Conservation (phyloP, 2,797 vertebrate genomes). For the Bovichtus variegatus region DNA sequence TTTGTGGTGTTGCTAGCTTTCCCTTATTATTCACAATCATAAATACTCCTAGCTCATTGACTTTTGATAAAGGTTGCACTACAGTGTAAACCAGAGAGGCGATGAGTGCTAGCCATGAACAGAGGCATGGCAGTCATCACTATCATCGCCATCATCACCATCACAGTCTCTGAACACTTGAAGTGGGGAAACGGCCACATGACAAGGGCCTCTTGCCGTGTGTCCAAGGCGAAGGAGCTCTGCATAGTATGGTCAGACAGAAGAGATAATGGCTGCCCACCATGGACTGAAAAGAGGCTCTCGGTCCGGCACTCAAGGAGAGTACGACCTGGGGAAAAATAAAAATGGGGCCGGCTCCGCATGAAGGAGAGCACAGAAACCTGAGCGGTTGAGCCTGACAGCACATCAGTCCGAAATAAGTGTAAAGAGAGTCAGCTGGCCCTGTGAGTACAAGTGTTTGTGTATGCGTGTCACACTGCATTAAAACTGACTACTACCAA, state of each 20-base stretch:
- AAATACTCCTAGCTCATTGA: conserved; percentile 74
- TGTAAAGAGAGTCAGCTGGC: conserved; percentile 67
- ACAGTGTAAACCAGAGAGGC: conserved; percentile 77
- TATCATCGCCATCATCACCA: conserved; percentile 20
- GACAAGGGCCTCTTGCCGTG: conserved; percentile 39
- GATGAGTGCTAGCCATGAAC: conserved; percentile 40
- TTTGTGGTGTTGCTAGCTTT: conserved; percentile 80
- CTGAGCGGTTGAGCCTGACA: conserved; percentile 70
- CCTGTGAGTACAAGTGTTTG: conserved; percentile 47
- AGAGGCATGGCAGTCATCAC: conserved; percentile 30
- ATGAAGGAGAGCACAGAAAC: conserved; percentile 67
- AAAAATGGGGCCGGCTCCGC: conserved; percentile 22
- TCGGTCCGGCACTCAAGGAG: conserved; percentile 53
- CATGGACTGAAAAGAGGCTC: conserved; percentile 50
- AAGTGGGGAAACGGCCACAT: conserved; percentile 56
- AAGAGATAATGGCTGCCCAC: conserved; percentile 45
- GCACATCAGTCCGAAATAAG: conserved; percentile 65
- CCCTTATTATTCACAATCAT: conserved; percentile 82
- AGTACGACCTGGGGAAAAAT: conserved; percentile 33
- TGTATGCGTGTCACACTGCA: conserved; percentile 63
- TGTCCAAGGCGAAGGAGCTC: conserved; percentile 55
- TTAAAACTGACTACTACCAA: conserved; percentile 72
- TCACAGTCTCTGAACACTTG: conserved; percentile 76
- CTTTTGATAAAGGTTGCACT: conserved; percentile 74
- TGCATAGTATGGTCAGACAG: conserved; percentile 76